Percentiles rank a stretch among this genome's conserved stretches.
These are phyloP conservation scores for Melanotus villosus DNA, from an alignment of 2,888 invertebrate genomes.

Conservation along the genomic window DNA sequence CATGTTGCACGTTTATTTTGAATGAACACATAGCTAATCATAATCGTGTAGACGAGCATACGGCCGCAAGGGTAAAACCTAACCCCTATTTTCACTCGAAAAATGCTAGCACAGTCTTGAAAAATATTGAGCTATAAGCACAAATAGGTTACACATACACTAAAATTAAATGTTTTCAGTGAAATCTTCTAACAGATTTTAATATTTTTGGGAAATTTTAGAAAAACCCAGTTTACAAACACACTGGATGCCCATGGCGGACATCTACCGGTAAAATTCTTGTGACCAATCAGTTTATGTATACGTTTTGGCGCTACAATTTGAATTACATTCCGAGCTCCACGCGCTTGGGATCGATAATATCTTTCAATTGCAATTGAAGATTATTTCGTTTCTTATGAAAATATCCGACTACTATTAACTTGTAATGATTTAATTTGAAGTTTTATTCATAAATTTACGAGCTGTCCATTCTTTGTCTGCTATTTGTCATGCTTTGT, in stretches of 20 bases:
- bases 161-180: slow-evolving; percentile 46
- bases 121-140: slow-evolving; percentile 38
- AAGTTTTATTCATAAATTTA: too few relatives aligned
- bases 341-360: not conserved
- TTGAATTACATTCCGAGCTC: slow-evolving; percentile 45
- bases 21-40: slow-evolving; percentile 55
- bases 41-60: slow-evolving; percentile 61
- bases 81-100: slow-evolving; percentile 66
- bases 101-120: slow-evolving; percentile 49
- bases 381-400: too few relatives aligned
- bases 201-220: slow-evolving; percentile 66
- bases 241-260: slow-evolving; percentile 68
- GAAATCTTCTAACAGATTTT: slow-evolving; percentile 52
- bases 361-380: too few relatives aligned
- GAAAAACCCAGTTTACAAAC: slow-evolving; percentile 71
- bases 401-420: too few relatives aligned
- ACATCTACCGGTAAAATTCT: slow-evolving; percentile 65
- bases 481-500: not conserved
- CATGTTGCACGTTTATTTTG: slow-evolving; percentile 58
- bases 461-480: too few relatives aligned
- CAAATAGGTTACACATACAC: slow-evolving; percentile 26
- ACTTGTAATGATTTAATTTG: too few relatives aligned
- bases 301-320: slow-evolving; percentile 53
- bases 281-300: slow-evolving; percentile 54
- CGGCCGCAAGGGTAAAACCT: slow-evolving; percentile 68